Conservation (phyloP, 2,113 vertebrate species). For the Cottus gobio region DNA sequence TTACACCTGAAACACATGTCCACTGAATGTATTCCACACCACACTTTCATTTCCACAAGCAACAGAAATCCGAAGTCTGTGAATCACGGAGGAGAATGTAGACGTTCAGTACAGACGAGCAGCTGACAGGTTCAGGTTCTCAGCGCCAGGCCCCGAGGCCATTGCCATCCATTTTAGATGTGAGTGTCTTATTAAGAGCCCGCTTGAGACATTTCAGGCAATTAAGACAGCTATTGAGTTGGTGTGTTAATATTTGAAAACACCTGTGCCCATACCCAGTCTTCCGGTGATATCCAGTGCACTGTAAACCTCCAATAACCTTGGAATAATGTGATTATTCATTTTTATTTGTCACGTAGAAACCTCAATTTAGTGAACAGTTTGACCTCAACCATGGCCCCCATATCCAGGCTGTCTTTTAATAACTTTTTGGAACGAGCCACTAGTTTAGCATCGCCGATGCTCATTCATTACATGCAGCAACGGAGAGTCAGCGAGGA, state of each 20-base stretch:
- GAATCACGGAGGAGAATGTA: conserved; percentile 4
- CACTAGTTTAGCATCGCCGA: not conserved
- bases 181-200: conserved; percentile 54
- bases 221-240: conserved; percentile 39
- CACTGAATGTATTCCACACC: not conserved
- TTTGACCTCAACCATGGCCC: not conserved
- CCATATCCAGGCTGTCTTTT: conserved; percentile 7
- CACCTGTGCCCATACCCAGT: conserved; percentile 7
- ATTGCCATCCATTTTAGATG: conserved; percentile 48
- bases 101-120: conserved; percentile 7
- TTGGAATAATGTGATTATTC: not conserved
- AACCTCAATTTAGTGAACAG: not conserved
- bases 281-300: not conserved
- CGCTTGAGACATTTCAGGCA: conserved; percentile 35
- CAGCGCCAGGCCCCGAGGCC: conserved; percentile 3
- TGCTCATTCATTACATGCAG: not conserved
- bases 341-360: not conserved
- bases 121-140: conserved; percentile 15
- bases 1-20: not conserved
- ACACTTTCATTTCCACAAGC: not conserved
- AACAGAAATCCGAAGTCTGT: not conserved
- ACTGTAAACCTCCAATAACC: conserved; percentile 19
- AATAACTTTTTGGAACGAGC: conserved; percentile 15
- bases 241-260: conserved; percentile 44
- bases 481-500: not conserved